phyloP scores from a whole-genome alignment of 1,140 invertebrate genomes.

The Aphidius gifuensis region DNA sequence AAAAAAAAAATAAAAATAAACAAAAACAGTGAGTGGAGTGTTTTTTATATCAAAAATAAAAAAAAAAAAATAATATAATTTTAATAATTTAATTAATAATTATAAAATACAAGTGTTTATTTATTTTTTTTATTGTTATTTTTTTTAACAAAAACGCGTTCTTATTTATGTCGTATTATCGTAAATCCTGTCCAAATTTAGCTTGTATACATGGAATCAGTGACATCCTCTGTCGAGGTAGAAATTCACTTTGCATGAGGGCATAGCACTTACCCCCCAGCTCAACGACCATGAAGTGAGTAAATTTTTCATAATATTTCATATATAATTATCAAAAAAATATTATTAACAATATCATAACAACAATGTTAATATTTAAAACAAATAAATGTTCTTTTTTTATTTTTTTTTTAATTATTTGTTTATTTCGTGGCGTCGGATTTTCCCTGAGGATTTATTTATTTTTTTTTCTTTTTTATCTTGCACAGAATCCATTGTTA shows the following conservation, averaged over 20 bases:
- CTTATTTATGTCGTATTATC: slow-evolving; percentile 54
- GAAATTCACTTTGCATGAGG: slow-evolving; percentile 49
- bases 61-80: too few species aligned
- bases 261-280: slow-evolving; percentile 49
- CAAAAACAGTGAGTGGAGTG: slow-evolving; percentile 14
- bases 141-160: slow-evolving; percentile 22
- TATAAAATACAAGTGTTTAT: too few species aligned
- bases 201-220: slow-evolving; percentile 55
- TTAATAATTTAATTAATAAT: too few species aligned
- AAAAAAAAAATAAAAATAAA: background rate
- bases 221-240: slow-evolving; percentile 48
- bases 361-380: too few species aligned
- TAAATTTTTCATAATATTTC: slow-evolving; percentile 21
- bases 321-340: too few species aligned
- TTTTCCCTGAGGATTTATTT: too few species aligned
- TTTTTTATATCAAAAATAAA: slow-evolving; percentile 46
- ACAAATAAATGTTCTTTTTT: background rate
- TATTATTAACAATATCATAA: too few species aligned
- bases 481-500: too few species aligned
- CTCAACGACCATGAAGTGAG: slow-evolving; percentile 53
- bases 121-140: too few species aligned
- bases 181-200: slow-evolving; percentile 51
- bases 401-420: too few species aligned
- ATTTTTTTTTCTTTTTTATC: too few species aligned
- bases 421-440: too few species aligned